Evolutionary conservation across 2,888 invertebrate species (phyloP).

Genomic region (Nymphalis polychloros): DNA sequence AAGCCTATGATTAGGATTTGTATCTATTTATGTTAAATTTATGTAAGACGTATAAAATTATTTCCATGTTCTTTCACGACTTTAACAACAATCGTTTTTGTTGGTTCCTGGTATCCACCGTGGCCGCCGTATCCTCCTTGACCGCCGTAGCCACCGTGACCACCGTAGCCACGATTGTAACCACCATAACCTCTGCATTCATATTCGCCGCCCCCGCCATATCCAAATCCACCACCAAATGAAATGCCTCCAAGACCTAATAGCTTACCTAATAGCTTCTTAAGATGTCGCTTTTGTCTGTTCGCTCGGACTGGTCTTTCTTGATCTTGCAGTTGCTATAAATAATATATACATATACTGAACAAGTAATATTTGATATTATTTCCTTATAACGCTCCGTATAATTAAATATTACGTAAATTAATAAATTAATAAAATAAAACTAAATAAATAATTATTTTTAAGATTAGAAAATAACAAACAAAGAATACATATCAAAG

Average conservation of each 20-base stretch:
- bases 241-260: slow-evolving; percentile 46
- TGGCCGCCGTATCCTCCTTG: slow-evolving; percentile 47
- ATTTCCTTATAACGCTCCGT: not conserved
- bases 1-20: too few species aligned
- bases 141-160: slow-evolving; percentile 35
- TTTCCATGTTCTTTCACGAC: slow-evolving; percentile 56
- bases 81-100: slow-evolving; percentile 55
- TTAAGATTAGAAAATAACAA: too few species aligned
- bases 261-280: slow-evolving; percentile 36
- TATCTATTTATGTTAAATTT: not conserved
- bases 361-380: not conserved
- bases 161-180: slow-evolving; percentile 32
- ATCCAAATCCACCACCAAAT: slow-evolving; percentile 49
- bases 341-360: slow-evolving; percentile 23
- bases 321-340: slow-evolving; percentile 73
- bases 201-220: slow-evolving; percentile 37
- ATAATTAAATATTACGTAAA: too few species aligned
- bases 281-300: slow-evolving; percentile 61
- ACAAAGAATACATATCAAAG: too few species aligned
- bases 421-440: too few species aligned
- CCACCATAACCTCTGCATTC: slow-evolving; percentile 44
- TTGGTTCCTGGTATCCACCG: slow-evolving; percentile 50
- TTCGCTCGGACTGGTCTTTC: slow-evolving; percentile 45
- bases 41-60: not conserved
- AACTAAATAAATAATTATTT: too few species aligned